These are phyloP conservation scores for Beroe ovata DNA, from an alignment of 37 sponge, comb jelly and placozoan genomes.

Conservation along the genomic window DNA sequence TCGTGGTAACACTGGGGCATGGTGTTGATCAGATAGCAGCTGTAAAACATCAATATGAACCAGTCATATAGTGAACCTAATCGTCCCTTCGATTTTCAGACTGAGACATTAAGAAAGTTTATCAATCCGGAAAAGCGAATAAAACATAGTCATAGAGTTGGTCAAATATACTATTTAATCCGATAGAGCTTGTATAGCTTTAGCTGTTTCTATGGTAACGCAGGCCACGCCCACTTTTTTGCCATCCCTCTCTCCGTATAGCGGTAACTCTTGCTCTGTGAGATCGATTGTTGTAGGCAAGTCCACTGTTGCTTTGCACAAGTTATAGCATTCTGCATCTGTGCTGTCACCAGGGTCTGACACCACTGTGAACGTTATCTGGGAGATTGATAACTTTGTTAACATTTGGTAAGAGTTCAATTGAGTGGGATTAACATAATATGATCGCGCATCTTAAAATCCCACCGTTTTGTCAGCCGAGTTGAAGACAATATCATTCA, in stretches of 20 bases:
- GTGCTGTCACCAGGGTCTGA: conserved; percentile 52
- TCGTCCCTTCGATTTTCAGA: too few relatives aligned
- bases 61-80: too few relatives aligned
- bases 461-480: conserved; percentile 16
- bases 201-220: conserved; percentile 50
- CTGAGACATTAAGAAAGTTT: background rate
- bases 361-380: conserved; percentile 24
- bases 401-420: too few relatives aligned
- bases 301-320: conserved; percentile 6
- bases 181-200: background rate
- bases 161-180: background rate
- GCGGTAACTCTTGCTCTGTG: conserved; percentile 21
- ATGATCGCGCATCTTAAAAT: too few relatives aligned
- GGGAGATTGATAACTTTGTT: too few relatives aligned
- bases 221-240: conserved; percentile 8
- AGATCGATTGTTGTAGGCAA: background rate
- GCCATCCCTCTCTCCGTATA: background rate
- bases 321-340: conserved; percentile 20
- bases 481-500: conserved; percentile 42
- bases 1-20: too few relatives aligned
- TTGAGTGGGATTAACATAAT: too few relatives aligned
- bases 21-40: too few relatives aligned
- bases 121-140: background rate
- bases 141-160: background rate
- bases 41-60: too few relatives aligned